These are phyloP conservation scores for Penaeus indicus DNA, from an alignment of 1,140 invertebrate genomes.

Conservation along the genomic window DNA sequence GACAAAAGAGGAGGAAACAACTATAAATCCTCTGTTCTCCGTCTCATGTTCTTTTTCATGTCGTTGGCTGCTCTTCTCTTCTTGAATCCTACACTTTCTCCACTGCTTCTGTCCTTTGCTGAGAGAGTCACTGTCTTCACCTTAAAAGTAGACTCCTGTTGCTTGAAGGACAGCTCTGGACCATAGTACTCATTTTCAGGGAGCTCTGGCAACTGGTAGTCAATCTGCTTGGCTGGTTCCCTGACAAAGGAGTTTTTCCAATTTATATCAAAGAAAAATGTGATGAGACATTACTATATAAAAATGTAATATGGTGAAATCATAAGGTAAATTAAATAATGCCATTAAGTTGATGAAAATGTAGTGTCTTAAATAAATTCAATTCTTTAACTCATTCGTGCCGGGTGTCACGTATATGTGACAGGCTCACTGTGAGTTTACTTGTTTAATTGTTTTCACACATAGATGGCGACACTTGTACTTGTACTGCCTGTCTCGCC, in stretches of 20 bases:
- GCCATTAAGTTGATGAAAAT: too few relatives aligned
- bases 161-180: constrained; percentile 46
- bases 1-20: neutral
- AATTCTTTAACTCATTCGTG: too few relatives aligned
- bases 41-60: constrained; percentile 45
- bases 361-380: too few relatives aligned
- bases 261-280: too few relatives aligned
- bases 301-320: too few relatives aligned
- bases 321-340: too few relatives aligned
- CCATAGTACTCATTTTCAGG: constrained; percentile 45
- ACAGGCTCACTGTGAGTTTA: too few relatives aligned
- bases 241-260: neutral
- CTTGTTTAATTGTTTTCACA: too few relatives aligned
- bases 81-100: constrained; percentile 37
- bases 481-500: too few relatives aligned
- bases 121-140: constrained; percentile 42
- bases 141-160: constrained; percentile 30
- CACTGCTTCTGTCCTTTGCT: constrained; percentile 13
- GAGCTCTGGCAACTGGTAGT: constrained; percentile 59
- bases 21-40: constrained; percentile 39
- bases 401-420: too few relatives aligned
- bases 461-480: too few relatives aligned
- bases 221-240: constrained; percentile 22
- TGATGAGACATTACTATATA: too few relatives aligned
- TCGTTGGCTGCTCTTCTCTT: constrained; percentile 43